Evolutionary conservation across 2,888 invertebrate species (phyloP).

Genomic region (Drosophila lacicola): DNA sequence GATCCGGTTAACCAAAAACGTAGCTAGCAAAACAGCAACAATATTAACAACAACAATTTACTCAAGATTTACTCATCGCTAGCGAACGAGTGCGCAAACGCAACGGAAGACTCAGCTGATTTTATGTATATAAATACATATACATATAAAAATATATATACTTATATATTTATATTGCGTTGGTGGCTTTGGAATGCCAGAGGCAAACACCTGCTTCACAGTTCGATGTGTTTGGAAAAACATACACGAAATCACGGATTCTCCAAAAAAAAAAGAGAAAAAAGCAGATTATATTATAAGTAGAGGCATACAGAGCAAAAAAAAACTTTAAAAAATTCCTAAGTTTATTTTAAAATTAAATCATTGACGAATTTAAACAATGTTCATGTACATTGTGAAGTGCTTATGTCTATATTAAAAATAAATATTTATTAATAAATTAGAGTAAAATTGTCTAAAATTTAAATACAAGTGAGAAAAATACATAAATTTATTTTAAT

Average conservation of each 20-base stretch:
- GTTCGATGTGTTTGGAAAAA: conserved; percentile 33
- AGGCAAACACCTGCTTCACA: conserved; percentile 59
- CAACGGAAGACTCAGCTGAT: conserved; percentile 60
- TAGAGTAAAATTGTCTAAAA: no score
- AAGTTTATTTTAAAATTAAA: neutral
- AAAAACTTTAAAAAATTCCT: neutral
- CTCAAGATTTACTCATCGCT: conserved; percentile 25
- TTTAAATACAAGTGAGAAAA: no score
- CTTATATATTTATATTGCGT: conserved; percentile 45
- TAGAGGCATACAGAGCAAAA: conserved; percentile 1
- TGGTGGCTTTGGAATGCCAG: conserved; percentile 63
- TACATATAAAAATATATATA: conserved; percentile 3
- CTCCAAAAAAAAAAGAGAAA: conserved; percentile 21
- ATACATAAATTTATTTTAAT: no score
- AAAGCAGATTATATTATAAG: conserved; percentile 8
- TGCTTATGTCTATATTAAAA: no score
- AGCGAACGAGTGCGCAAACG: conserved; percentile 16
- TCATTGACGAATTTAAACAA: no score
- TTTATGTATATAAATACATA: conserved; percentile 21
- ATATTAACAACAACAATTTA: conserved; percentile 16
- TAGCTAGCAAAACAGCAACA: conserved; percentile 37
- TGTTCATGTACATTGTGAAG: no score
- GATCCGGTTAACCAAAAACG: conserved; percentile 77
- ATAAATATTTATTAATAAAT: neutral
- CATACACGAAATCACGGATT: conserved; percentile 56